Evolutionary conservation across 2,888 invertebrate genomes (phyloP).

Genomic region (Ectemnius cavifrons): DNA sequence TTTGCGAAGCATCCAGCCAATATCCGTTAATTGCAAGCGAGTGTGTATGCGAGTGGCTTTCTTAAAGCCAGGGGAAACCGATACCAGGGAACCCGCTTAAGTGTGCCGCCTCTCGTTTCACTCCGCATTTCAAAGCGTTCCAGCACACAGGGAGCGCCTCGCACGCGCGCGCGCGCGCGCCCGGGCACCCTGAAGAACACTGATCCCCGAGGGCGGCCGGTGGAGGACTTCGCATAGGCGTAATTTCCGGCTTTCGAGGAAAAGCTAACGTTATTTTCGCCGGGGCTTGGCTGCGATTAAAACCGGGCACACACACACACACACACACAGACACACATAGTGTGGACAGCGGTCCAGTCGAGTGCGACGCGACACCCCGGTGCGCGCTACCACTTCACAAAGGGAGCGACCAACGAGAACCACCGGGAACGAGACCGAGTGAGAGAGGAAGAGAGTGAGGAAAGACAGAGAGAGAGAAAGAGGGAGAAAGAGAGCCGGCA

Average conservation of each 20-base stretch:
- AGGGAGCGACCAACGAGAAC: constrained; percentile 7
- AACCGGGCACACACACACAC: constrained; percentile 17
- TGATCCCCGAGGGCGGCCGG: background rate
- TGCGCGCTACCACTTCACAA: constrained; percentile 23
- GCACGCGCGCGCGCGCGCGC: too few species aligned
- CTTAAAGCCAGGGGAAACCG: background rate
- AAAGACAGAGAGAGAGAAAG: too few species aligned
- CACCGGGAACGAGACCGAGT: too few species aligned
- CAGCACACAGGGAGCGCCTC: background rate
- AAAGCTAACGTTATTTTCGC: constrained; percentile 36
- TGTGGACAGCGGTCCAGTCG: background rate
- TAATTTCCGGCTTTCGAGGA: constrained; percentile 25
- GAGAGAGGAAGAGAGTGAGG: too few species aligned
- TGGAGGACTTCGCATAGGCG: background rate
- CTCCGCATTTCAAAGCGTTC: background rate
- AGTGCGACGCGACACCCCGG: constrained; percentile 9
- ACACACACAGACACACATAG: background rate
- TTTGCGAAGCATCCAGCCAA: too few species aligned
- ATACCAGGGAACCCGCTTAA: constrained; percentile 1
- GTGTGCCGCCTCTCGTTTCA: background rate
- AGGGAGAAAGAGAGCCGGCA: constrained; percentile 8
- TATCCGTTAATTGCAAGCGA: too few species aligned
- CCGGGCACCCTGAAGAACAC: background rate
- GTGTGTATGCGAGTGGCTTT: too few species aligned
- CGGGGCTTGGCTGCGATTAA: constrained; percentile 16